These are phyloP conservation scores for Spizaetus ornatus DNA, from an alignment of 2,113 vertebrate genomes.

Conservation along the genomic window DNA sequence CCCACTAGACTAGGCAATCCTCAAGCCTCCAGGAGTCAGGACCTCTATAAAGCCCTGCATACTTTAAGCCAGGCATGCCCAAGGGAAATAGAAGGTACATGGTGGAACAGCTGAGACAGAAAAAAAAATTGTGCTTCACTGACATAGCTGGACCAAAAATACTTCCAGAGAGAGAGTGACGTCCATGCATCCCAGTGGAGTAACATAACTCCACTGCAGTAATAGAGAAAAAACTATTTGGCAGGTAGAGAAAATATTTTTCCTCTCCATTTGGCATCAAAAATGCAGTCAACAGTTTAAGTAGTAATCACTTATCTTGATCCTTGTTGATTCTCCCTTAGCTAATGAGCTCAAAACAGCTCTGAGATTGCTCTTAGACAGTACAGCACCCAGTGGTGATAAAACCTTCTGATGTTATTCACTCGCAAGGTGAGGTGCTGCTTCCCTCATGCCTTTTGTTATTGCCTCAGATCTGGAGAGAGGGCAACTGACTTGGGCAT, in stretches of 20 bases:
- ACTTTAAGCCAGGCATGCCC: neutral
- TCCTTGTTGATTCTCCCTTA: neutral
- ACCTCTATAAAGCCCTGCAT: neutral
- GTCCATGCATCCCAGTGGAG: neutral
- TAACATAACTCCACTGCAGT: neutral
- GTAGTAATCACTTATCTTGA: neutral
- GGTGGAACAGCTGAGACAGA: neutral
- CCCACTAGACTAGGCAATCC: neutral
- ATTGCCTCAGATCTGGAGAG: neutral
- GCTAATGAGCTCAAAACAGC: neutral
- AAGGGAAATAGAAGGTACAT: neutral
- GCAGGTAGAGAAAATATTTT: neutral
- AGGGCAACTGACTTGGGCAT: neutral
- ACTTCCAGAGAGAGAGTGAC: neutral
- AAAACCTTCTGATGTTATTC: neutral
- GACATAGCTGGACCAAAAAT: neutral
- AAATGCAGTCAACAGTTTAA: neutral
- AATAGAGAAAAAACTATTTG: neutral
- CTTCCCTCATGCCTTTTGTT: neutral
- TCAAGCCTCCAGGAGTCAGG: neutral
- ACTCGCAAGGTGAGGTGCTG: neutral
- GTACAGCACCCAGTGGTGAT: neutral
- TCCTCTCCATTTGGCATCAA: neutral
- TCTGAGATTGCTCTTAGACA: neutral
- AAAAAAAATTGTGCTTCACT: neutral